Percentiles rank a stretch among this genome's conserved stretches.
Conservation (phyloP, 23 tunicate species). For the Styela clava region DNA sequence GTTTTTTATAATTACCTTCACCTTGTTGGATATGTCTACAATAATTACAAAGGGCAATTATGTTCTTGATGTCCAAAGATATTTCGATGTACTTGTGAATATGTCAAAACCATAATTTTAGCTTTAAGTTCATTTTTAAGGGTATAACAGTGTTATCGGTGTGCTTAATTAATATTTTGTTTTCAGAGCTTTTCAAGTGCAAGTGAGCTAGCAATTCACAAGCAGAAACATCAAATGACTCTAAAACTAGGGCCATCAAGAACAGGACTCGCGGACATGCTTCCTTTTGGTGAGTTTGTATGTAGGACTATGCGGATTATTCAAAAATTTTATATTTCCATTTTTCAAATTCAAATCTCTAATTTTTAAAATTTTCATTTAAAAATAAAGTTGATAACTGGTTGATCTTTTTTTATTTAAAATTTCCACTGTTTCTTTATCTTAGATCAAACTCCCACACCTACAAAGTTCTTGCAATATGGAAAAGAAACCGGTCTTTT, state of each 20-base stretch:
- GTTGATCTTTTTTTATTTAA: neutral
- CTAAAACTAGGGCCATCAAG: slow-evolving; percentile 65
- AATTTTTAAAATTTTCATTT: neutral
- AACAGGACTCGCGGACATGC: slow-evolving; percentile 58
- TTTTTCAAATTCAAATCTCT: neutral
- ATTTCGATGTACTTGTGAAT: too few relatives aligned
- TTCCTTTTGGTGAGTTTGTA: slow-evolving; percentile 72
- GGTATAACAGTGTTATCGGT: too few relatives aligned
- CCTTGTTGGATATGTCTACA: too few relatives aligned
- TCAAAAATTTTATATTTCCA: neutral
- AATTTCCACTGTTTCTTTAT: neutral
- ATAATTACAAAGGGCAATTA: too few relatives aligned
- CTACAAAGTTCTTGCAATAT: slow-evolving; percentile 69
- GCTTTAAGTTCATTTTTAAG: too few relatives aligned
- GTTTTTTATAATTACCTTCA: too few relatives aligned
- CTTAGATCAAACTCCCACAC: slow-evolving; percentile 92
- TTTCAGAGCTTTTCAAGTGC: slow-evolving; percentile 49
- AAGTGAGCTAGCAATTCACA: slow-evolving; percentile 43
- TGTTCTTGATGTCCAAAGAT: too few relatives aligned
- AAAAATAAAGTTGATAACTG: neutral
- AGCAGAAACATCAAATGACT: slow-evolving; percentile 92
- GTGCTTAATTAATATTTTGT: too few relatives aligned
- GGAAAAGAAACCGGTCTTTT: slow-evolving; percentile 84
- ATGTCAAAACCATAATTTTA: too few relatives aligned
- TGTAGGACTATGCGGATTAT: too few relatives aligned